Percentiles rank a stretch among this genome's conserved stretches.
phyloP scores from a whole-genome alignment of 2,888 invertebrate species.

The Standfussiana lucernea region DNA sequence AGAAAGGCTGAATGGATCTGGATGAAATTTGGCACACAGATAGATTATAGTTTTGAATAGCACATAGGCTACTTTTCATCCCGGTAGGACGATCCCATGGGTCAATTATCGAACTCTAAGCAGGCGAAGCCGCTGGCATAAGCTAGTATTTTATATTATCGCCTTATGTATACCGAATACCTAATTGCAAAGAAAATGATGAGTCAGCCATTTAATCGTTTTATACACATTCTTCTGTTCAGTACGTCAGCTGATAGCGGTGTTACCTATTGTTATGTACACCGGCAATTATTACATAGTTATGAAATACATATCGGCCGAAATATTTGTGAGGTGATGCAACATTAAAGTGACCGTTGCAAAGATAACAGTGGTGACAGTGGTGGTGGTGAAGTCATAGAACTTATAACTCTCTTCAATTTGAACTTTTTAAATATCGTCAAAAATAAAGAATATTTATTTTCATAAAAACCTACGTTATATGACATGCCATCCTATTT shows the following conservation, averaged over 20 bases:
- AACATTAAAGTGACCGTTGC: not conserved
- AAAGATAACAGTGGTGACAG: not conserved
- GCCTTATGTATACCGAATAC: constrained; percentile 8
- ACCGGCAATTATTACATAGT: constrained; percentile 12
- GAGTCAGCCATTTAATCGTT: constrained; percentile 34
- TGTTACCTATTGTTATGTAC: constrained; percentile 31
- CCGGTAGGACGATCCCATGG: no score
- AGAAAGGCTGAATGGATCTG: no score
- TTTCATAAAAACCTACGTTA: not conserved
- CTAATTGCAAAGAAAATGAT: constrained; percentile 30
- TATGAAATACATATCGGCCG: constrained; percentile 32
- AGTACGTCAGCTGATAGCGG: constrained; percentile 51
- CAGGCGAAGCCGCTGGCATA: no score
- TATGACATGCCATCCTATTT: not conserved
- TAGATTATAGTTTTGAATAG: no score
- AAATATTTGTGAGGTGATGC: constrained; percentile 42
- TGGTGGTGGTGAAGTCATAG: no score
- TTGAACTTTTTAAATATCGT: not conserved
- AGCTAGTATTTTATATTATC: constrained; percentile 30
- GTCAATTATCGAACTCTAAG: no score
- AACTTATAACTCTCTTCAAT: not conserved
- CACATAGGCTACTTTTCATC: no score
- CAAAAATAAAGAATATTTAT: not conserved
- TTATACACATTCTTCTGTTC: constrained; percentile 42
- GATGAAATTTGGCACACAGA: no score